Percentiles rank a stretch among this genome's conserved stretches.
Conservation (phyloP, 2,113 vertebrate genomes). For the Tenebrosternarchus preto region DNA sequence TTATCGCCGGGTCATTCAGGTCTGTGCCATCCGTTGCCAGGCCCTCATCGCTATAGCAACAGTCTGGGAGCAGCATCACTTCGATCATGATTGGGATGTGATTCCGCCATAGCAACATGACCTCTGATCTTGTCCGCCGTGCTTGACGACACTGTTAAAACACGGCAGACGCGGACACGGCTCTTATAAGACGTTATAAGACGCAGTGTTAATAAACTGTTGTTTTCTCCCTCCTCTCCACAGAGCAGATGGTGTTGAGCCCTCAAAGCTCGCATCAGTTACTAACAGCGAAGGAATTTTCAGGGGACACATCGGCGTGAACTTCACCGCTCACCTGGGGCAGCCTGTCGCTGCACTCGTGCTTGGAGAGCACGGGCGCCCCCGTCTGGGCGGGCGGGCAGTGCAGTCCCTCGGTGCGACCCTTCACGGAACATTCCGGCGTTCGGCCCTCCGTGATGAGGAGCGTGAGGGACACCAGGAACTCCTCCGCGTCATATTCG, state of each 20-base stretch:
- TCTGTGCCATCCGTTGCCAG: constrained; percentile 85
- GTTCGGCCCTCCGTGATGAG: constrained; percentile 96
- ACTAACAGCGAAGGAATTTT: too few relatives aligned
- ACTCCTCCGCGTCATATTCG: constrained; percentile 97
- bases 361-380: constrained; percentile 82
- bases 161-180: not conserved
- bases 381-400: constrained; percentile 93
- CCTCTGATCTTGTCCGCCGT: constrained; percentile 89
- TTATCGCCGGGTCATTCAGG: constrained; percentile 92
- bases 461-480: constrained; percentile 93
- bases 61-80: constrained; percentile 97
- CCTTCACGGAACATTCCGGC: constrained; percentile 92
- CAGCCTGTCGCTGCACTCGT: constrained; percentile 93
- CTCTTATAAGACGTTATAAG: too few relatives aligned
- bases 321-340: constrained; percentile 81
- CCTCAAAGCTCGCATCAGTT: too few relatives aligned
- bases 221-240: too few relatives aligned
- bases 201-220: too few relatives aligned
- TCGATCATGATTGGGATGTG: constrained; percentile 98
- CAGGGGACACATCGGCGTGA: too few relatives aligned
- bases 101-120: constrained; percentile 92
- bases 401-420: constrained; percentile 92
- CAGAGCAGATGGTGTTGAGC: too few relatives aligned
- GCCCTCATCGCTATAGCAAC: constrained; percentile 95
- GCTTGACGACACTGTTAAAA: constrained; percentile 89